Base-by-base conservation (phyloP, 1,140 invertebrate genomes). In the Batillaria attramentaria region DNA sequence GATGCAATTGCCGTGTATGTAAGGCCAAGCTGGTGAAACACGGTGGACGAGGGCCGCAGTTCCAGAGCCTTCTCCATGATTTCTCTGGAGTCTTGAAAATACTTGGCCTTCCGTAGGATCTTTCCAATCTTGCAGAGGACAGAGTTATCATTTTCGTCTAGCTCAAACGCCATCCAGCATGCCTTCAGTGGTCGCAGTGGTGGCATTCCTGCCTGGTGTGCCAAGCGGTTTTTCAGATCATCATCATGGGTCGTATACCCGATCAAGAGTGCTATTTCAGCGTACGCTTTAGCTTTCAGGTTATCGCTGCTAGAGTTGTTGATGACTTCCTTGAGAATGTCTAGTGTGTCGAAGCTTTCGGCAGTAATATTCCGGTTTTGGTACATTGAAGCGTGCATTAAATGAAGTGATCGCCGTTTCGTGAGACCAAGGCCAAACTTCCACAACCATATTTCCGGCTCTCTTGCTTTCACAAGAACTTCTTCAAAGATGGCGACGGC, bases 381-480 rank as follows among this genome's bases (percentile, higher is more conserved):
- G n/a, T n/a, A n/a, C n/a, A n/a, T n/a, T n/a, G n/a, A 31, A 10
- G 0, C 24, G 24, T 62, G 57, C 24, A 31, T 73, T 18, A 35
- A 13, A 6, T 50, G 43, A n/a, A 50, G 50, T 13, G 16, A 3
- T 28, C 72, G 43, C 3, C 72, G 50, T 1, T 8, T 35, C 5
- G 72, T 57, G 54, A 73, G 35, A 57, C 46, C 72, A 13, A 73
- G 72, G 46, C 72, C 72, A 33, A 73, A 73, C 50, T 31, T 54
- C 72, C 72, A 73, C 35, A 73, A 46, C 33, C 46, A 73, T 3
- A 20, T n/a, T 31, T 73, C 72, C 0, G 46, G 46, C 24, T 73
- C 72, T 42, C 10, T 37, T 35, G 72, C 72, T 1, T 57, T 8
- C 10, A 33, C 28, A 13, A 60, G 24, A 31, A 73, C 46, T 24